These are phyloP conservation scores for Sepioteuthis lessoniana DNA, from an alignment of 2,888 invertebrate species.

Conservation along the genomic window DNA sequence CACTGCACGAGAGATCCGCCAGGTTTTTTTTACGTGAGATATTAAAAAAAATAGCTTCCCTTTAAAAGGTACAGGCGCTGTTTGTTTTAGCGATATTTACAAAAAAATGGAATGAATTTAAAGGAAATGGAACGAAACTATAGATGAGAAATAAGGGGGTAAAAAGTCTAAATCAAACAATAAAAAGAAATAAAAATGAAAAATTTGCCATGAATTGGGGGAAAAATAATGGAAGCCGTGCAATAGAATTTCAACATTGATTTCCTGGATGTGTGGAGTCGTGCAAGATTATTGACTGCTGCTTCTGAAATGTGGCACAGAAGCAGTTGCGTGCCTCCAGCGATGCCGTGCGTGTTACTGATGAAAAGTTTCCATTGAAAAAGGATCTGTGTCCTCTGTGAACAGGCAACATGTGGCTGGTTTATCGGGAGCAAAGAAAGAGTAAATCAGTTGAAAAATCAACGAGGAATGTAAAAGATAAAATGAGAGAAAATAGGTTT, in stretches of 20 bases:
- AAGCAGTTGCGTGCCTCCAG: background rate
- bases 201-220: too few species aligned
- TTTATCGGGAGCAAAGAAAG: too few species aligned
- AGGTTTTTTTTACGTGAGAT: too few species aligned
- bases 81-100: background rate
- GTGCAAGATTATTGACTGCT: background rate
- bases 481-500: too few species aligned
- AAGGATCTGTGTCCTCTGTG: background rate
- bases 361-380: background rate
- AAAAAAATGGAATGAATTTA: background rate
- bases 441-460: too few species aligned
- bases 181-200: background rate
- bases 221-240: background rate
- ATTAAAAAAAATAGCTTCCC: too few species aligned
- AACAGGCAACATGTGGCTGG: too few species aligned
- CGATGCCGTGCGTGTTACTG: background rate
- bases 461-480: too few species aligned
- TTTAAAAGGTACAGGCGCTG: too few species aligned
- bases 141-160: background rate
- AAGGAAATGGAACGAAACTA: background rate
- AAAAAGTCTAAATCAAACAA: background rate
- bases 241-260: background rate
- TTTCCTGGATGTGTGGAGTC: background rate
- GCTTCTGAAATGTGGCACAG: background rate
- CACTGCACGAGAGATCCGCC: too few species aligned